Evolutionary conservation across 2,888 invertebrate species (phyloP).

Genomic region (Oligia strigilis): DNA sequence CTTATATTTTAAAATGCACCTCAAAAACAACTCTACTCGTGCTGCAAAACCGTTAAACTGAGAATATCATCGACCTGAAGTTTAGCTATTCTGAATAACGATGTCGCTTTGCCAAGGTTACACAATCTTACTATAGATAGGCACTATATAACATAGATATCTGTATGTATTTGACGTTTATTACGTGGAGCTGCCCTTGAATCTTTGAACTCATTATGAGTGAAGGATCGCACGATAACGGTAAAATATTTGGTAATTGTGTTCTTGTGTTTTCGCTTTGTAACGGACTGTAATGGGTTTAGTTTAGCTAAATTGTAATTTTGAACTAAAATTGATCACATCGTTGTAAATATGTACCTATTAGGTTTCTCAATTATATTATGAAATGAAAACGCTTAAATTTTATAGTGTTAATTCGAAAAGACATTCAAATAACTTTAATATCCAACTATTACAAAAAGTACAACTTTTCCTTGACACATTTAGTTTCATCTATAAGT

Average conservation of each 20-base stretch:
- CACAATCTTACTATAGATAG: slow-evolving; percentile 44
- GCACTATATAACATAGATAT: slow-evolving; percentile 41
- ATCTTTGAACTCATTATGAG: slow-evolving; percentile 69
- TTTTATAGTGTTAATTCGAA: background rate
- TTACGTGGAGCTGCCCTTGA: slow-evolving; percentile 69
- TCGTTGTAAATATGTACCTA: background rate
- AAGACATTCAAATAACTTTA: background rate
- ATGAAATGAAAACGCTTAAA: background rate
- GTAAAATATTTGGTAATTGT: slow-evolving; percentile 36
- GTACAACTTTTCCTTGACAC: background rate
- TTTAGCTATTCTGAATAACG: slow-evolving; percentile 59
- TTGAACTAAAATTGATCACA: slow-evolving; percentile 8
- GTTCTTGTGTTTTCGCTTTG: slow-evolving; percentile 9
- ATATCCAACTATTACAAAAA: background rate
- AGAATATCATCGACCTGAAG: slow-evolving; percentile 63
- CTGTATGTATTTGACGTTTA: slow-evolving; percentile 55
- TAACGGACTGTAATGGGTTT: slow-evolving; percentile 12
- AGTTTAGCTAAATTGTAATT: background rate
- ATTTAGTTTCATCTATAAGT: background rate
- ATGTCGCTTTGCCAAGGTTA: slow-evolving; percentile 70
- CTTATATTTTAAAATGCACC: slow-evolving; percentile 20
- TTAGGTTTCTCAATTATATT: background rate
- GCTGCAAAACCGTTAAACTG: slow-evolving; percentile 44
- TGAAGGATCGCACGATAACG: slow-evolving; percentile 51
- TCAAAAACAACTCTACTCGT: slow-evolving; percentile 41